A percentile compares a stretch with the other conserved stretches of the same genome.
phyloP scores from a whole-genome alignment of 2,888 invertebrate species.

The Acronicta leporina region DNA sequence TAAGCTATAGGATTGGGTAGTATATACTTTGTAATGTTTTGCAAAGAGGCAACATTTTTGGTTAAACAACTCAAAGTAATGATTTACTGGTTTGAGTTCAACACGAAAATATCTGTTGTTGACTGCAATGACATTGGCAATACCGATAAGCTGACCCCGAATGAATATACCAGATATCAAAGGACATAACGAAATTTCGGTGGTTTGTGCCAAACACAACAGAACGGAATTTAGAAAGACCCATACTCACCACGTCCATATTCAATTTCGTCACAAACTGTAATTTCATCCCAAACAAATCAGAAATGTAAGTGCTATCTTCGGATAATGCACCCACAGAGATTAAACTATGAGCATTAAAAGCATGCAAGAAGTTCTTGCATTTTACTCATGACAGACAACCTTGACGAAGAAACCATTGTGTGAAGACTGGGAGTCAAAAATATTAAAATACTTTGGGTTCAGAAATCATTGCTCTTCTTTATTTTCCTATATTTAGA shows the following conservation, averaged over 20 bases:
- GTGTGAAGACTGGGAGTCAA: no score
- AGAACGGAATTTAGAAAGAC: constrained; percentile 5
- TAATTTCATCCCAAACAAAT: constrained; percentile 6
- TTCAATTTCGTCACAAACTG: constrained; percentile 8
- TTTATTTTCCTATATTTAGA: no score
- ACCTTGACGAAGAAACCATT: neutral
- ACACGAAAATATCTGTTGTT: neutral
- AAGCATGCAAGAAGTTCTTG: neutral
- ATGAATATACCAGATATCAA: constrained; percentile 7
- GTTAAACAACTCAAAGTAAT: no score
- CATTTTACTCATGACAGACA: neutral
- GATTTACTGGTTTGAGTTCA: no score
- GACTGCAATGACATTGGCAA: constrained; percentile 3
- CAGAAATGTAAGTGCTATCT: constrained; percentile 10
- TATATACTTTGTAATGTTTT: no score
- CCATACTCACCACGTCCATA: neutral
- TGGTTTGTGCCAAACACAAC: constrained; percentile 34
- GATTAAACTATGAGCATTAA: constrained; percentile 3
- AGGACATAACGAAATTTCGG: constrained; percentile 14
- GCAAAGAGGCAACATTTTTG: no score
- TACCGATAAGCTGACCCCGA: neutral
- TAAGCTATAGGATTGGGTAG: no score
- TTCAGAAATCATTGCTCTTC: neutral
- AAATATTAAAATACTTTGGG: neutral
- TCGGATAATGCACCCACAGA: constrained; percentile 6